Evolutionary conservation across 1,140 invertebrate species (phyloP).

Genomic region (Pachypsylla venusta): DNA sequence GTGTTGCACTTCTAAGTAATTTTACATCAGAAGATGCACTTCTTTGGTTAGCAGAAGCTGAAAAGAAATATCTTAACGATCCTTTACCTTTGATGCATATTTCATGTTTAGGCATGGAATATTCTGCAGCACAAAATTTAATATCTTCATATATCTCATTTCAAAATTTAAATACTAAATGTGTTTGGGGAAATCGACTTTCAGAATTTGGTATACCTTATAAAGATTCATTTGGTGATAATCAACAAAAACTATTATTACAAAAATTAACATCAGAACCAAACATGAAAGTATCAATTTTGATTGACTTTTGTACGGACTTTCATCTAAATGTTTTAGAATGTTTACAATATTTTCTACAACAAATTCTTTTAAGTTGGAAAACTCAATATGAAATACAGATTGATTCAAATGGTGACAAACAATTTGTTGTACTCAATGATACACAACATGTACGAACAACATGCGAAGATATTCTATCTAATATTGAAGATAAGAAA

Average conservation of each 20-base stretch:
- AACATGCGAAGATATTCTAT: not conserved
- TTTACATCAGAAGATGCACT: conserved; percentile 12
- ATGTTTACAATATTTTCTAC: conserved; percentile 30
- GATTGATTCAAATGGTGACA: conserved; percentile 14
- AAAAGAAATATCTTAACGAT: conserved; percentile 12
- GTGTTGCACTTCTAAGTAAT: conserved; percentile 14
- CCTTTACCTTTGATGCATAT: not conserved
- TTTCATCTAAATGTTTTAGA: conserved; percentile 30
- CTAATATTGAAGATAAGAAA: conserved; percentile 21
- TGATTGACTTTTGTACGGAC: conserved; percentile 29
- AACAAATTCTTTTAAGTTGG: conserved; percentile 30
- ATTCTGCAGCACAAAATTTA: not conserved
- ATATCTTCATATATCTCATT: conserved; percentile 12
- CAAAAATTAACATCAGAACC: conserved; percentile 25
- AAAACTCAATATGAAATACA: conserved; percentile 25
- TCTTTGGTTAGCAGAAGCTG: conserved; percentile 12
- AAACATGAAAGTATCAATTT: conserved; percentile 23
- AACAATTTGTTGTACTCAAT: conserved; percentile 11
- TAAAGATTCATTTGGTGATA: conserved; percentile 24
- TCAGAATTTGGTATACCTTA: conserved; percentile 20
- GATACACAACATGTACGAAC: conserved; percentile 7
- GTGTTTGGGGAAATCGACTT: conserved; percentile 21
- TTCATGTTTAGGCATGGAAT: not conserved
- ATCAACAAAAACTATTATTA: conserved; percentile 26
- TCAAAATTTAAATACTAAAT: conserved; percentile 10